phyloP scores from a whole-genome alignment of 2,888 invertebrate species.

The Melieria omissa region DNA sequence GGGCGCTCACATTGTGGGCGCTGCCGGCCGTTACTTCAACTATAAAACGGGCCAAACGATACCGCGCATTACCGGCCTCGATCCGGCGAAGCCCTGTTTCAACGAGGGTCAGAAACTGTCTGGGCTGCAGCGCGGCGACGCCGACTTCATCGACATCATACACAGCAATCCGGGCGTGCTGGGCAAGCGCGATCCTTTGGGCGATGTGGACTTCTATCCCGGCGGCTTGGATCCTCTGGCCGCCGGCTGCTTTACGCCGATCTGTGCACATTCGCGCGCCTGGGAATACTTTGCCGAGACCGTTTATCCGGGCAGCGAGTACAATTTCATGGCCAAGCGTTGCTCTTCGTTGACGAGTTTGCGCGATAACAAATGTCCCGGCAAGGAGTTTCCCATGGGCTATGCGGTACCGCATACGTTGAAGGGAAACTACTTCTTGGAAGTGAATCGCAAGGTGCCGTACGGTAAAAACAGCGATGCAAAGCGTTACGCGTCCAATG shows the following conservation, averaged over 20 bases:
- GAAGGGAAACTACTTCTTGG: constrained; percentile 64
- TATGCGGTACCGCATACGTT: constrained; percentile 51
- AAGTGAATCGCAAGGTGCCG: constrained; percentile 53
- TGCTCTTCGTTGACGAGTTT: constrained; percentile 59
- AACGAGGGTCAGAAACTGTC: constrained; percentile 61
- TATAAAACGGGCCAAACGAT: constrained; percentile 52
- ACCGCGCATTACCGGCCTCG: constrained; percentile 63
- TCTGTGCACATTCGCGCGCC: constrained; percentile 61
- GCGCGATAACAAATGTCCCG: constrained; percentile 54
- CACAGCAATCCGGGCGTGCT: constrained; percentile 64
- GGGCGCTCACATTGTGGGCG: constrained; percentile 64
- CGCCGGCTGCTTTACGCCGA: constrained; percentile 55
- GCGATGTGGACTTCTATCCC: constrained; percentile 66
- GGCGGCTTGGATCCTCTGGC: constrained; percentile 59
- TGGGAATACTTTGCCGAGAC: constrained; percentile 62
- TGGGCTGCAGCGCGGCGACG: constrained; percentile 63
- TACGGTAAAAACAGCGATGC: constrained; percentile 50
- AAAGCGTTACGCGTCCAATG: neutral
- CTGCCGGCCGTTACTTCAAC: constrained; percentile 59
- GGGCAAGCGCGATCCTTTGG: constrained; percentile 61
- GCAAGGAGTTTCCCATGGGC: constrained; percentile 58
- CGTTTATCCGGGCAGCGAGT: constrained; percentile 63
- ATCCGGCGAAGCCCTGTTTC: constrained; percentile 66
- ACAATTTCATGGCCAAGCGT: constrained; percentile 57
- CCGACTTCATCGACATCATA: constrained; percentile 63